A percentile compares a stretch with the other conserved stretches of the same genome.
phyloP scores from a whole-genome alignment of 2,888 invertebrate genomes.

The Hirtodrosophila histrioides region DNA sequence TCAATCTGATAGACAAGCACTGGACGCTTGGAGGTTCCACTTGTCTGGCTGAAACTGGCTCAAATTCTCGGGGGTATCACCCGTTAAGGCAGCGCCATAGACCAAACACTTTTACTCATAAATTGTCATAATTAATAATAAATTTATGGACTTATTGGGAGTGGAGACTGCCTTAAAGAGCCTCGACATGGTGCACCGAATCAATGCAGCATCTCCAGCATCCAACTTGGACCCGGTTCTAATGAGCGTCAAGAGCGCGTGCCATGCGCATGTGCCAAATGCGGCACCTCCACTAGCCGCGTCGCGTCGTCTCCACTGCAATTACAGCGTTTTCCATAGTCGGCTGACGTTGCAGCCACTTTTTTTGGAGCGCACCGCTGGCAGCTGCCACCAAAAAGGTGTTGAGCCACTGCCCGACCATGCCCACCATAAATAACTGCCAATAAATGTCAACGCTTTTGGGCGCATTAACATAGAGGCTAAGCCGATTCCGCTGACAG shows the following conservation, averaged over 20 bases:
- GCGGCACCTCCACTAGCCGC: slow-evolving; percentile 47
- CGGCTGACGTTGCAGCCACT: slow-evolving; percentile 40
- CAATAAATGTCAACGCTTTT: slow-evolving; percentile 78
- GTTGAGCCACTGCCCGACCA: slow-evolving; percentile 42
- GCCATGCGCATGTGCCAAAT: slow-evolving; percentile 65
- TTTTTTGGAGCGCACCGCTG: slow-evolving; percentile 41
- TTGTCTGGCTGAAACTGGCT: slow-evolving; percentile 22
- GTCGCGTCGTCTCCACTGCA: slow-evolving; percentile 47
- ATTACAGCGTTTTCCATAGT: slow-evolving; percentile 76
- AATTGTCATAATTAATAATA: slow-evolving; percentile 78
- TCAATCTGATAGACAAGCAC: slow-evolving; percentile 15
- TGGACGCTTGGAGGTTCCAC: slow-evolving; percentile 1
- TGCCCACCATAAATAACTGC: slow-evolving; percentile 76
- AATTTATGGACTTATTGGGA: slow-evolving; percentile 59
- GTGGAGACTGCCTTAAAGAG: slow-evolving; percentile 47
- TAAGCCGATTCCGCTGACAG: slow-evolving; percentile 72
- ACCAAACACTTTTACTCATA: slow-evolving; percentile 70
- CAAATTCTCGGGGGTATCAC: slow-evolving; percentile 24
- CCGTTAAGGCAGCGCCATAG: slow-evolving; percentile 41
- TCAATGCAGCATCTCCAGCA: slow-evolving; percentile 22
- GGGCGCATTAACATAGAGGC: slow-evolving; percentile 75
- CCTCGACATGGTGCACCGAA: slow-evolving; percentile 42
- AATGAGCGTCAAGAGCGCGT: slow-evolving; percentile 71
- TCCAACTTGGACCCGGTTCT: slow-evolving; percentile 42
- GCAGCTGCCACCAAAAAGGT: slow-evolving; percentile 63